Conservation (phyloP, 2,888 invertebrate species). For the Piscicola geometra region DNA sequence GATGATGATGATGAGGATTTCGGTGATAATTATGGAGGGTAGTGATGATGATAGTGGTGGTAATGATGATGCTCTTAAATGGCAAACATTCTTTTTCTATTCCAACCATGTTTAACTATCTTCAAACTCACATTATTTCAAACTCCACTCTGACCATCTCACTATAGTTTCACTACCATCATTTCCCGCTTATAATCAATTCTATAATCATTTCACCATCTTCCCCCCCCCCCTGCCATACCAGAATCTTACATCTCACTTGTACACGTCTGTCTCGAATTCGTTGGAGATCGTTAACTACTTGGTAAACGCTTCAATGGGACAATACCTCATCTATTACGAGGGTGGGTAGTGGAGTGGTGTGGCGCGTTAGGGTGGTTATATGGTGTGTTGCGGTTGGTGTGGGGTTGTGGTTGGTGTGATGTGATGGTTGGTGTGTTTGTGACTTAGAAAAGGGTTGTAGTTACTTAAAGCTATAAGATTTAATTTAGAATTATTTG, state of each 20-base stretch:
- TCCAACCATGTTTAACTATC: not conserved
- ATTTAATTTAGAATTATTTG: too few species aligned
- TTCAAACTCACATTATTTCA: not conserved
- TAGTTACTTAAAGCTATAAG: too few species aligned
- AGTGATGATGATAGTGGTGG: slow-evolving; percentile 16
- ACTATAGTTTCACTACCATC: not conserved
- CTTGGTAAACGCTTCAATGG: slow-evolving; percentile 34
- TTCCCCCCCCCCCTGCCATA: slow-evolving; percentile 34
- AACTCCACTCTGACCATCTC: not conserved
- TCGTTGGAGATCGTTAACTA: slow-evolving; percentile 40
- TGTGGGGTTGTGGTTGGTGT: too few species aligned
- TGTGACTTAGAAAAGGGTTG: too few species aligned
- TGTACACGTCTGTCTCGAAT: slow-evolving; percentile 39
- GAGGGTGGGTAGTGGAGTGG: slow-evolving; percentile 40
- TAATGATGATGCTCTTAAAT: not conserved
- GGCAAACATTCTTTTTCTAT: not conserved
- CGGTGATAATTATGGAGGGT: slow-evolving; percentile 25
- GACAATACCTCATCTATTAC: slow-evolving; percentile 42
- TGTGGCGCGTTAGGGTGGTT: too few species aligned
- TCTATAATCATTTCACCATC: slow-evolving; percentile 20
- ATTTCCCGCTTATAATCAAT: slow-evolving; percentile 35
- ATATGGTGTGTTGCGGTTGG: too few species aligned
- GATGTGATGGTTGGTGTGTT: too few species aligned
- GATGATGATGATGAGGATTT: slow-evolving; percentile 24
- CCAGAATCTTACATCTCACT: slow-evolving; percentile 24